phyloP scores from a whole-genome alignment of 2,888 invertebrate species.

The Syritta pipiens region DNA sequence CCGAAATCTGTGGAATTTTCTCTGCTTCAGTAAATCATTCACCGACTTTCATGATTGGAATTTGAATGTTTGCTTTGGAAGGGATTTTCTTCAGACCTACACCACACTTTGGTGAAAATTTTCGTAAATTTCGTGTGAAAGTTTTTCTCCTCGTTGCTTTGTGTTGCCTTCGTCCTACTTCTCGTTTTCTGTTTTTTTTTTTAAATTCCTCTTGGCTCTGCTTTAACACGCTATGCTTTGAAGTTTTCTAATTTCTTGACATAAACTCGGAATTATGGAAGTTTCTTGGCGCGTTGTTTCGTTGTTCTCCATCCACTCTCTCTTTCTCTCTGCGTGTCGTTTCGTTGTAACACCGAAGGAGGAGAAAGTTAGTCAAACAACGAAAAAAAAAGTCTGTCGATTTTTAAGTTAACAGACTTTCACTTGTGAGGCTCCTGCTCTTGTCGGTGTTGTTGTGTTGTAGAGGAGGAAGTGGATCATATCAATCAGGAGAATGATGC shows the following conservation, averaged over 20 bases:
- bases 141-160: slow-evolving; percentile 10
- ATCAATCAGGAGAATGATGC: slow-evolving; percentile 29
- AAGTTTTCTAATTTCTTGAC: slow-evolving; percentile 62
- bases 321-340: background rate
- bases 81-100: slow-evolving; percentile 18
- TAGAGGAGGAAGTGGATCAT: slow-evolving; percentile 22
- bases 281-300: slow-evolving; percentile 13
- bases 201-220: too few relatives aligned
- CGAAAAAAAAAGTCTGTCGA: slow-evolving; percentile 15
- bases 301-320: background rate
- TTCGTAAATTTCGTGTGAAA: slow-evolving; percentile 33
- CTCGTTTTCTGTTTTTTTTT: slow-evolving; percentile 5
- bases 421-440: too few relatives aligned
- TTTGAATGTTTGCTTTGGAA: slow-evolving; percentile 60
- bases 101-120: background rate
- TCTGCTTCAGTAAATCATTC: slow-evolving; percentile 53
- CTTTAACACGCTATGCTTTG: slow-evolving; percentile 54
- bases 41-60: slow-evolving; percentile 66
- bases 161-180: background rate
- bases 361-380: background rate
- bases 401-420: slow-evolving; percentile 49
- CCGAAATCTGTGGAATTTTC: slow-evolving; percentile 11
- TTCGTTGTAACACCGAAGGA: background rate
- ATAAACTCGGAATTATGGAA: slow-evolving; percentile 61
- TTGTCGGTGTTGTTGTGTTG: slow-evolving; percentile 2